phyloP scores from a whole-genome alignment of 2,888 invertebrate species.

The Eupithecia tripunctaria region DNA sequence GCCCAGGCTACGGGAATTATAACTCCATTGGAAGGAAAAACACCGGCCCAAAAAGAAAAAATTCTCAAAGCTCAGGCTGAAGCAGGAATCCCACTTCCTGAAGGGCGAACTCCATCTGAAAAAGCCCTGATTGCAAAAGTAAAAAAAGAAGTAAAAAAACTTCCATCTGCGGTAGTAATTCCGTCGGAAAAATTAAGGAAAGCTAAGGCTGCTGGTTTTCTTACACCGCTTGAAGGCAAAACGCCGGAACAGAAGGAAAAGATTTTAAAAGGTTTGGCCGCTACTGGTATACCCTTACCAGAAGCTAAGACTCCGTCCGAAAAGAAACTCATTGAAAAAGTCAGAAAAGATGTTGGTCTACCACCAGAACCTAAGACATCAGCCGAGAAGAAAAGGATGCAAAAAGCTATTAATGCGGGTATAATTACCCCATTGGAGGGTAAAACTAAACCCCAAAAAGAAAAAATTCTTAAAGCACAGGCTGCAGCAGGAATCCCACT shows the following conservation, averaged over 20 bases:
- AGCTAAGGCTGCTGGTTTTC: conserved; percentile 49
- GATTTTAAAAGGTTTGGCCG: conserved; percentile 47
- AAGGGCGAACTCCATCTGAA: conserved; percentile 54
- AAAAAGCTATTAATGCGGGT: conserved; percentile 44
- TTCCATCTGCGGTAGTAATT: conserved; percentile 1
- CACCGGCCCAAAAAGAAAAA: conserved; percentile 46
- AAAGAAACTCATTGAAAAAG: conserved; percentile 41
- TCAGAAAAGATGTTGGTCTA: conserved; percentile 49
- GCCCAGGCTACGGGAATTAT: conserved; percentile 41
- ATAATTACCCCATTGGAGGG: conserved; percentile 34
- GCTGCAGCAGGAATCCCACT: not conserved
- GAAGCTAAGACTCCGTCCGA: conserved; percentile 38
- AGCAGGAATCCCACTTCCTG: conserved; percentile 48
- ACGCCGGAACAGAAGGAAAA: conserved; percentile 47
- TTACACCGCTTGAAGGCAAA: conserved; percentile 48
- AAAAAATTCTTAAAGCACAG: not conserved
- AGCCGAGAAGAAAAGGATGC: conserved; percentile 45
- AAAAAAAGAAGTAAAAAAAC: conserved; percentile 10
- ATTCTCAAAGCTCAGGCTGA: conserved; percentile 46
- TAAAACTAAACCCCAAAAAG: not conserved
- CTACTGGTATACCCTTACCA: conserved; percentile 41
- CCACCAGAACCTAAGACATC: conserved; percentile 24
- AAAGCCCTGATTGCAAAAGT: conserved; percentile 36
- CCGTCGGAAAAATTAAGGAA: conserved; percentile 48
- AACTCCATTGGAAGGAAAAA: conserved; percentile 45